These are phyloP conservation scores for Nothoprocta pentlandii DNA, from an alignment of 2,113 vertebrate genomes.

Conservation along the genomic window DNA sequence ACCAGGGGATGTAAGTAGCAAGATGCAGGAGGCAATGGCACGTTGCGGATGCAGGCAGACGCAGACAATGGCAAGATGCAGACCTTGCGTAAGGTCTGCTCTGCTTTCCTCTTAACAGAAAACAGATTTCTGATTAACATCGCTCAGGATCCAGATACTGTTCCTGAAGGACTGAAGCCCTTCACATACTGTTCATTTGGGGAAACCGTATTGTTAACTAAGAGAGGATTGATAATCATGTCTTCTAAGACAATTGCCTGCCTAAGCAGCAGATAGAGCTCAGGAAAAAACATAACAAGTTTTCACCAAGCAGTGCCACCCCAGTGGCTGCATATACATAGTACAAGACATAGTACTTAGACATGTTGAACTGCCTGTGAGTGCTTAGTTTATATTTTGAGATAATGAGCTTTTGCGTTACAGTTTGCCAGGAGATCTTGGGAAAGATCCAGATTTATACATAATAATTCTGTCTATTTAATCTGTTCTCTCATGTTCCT, in stretches of 20 bases:
- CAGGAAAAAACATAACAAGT: neutral
- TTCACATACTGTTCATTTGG: neutral
- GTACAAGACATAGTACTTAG: neutral
- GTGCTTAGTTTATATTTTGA: neutral
- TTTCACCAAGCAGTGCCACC: neutral
- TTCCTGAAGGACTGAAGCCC: neutral
- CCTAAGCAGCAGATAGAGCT: neutral
- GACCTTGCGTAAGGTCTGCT: neutral
- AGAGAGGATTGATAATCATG: neutral
- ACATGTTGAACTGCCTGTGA: neutral
- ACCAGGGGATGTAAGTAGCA: neutral
- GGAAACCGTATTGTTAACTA: neutral
- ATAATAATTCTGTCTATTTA: neutral
- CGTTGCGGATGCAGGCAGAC: no score
- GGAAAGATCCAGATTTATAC: neutral
- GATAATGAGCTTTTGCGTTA: neutral
- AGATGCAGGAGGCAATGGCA: neutral
- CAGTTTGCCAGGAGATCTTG: neutral
- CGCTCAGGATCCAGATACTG: neutral
- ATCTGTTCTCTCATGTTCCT: neutral
- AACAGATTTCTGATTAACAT: neutral
- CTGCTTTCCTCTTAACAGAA: neutral
- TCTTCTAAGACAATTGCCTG: neutral
- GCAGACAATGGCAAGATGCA: neutral
- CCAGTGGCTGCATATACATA: neutral